A percentile compares a stretch with the other conserved stretches of the same genome.
Conservation (phyloP, 30 jellyfish, hydroid and myxozoan genomes). For the Aurelia sp. region DNA sequence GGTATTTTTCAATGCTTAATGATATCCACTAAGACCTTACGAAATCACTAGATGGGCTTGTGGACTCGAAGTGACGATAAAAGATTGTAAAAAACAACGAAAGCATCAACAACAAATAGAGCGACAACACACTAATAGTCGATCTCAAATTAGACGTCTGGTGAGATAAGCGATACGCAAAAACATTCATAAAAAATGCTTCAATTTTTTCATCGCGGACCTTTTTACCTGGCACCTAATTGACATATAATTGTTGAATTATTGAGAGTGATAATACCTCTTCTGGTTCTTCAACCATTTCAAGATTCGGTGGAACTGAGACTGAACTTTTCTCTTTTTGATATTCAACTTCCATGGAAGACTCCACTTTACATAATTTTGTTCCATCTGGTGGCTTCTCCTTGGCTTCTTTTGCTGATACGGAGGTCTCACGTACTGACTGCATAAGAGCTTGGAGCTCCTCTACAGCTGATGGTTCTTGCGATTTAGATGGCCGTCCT, state of each 20-base stretch:
- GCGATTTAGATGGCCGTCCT: slow-evolving; percentile 53
- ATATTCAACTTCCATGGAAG: slow-evolving; percentile 50
- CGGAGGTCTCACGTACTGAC: slow-evolving; percentile 50
- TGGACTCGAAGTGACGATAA: background rate
- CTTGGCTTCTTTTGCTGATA: slow-evolving; percentile 19
- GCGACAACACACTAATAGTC: too few relatives aligned
- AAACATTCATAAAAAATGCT: too few relatives aligned
- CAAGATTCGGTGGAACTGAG: slow-evolving; percentile 72
- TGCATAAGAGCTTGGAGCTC: slow-evolving; percentile 73
- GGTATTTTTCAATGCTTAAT: too few relatives aligned
- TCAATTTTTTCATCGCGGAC: too few relatives aligned
- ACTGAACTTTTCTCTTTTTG: slow-evolving; percentile 55
- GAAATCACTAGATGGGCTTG: background rate
- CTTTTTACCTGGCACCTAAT: too few relatives aligned
- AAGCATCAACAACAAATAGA: too few relatives aligned
- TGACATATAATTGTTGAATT: too few relatives aligned
- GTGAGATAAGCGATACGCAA: too few relatives aligned
- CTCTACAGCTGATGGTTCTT: slow-evolving; percentile 80
- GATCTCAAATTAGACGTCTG: too few relatives aligned
- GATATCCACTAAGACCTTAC: too few relatives aligned
- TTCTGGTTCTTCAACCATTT: slow-evolving; percentile 96
- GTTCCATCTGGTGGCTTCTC: slow-evolving; percentile 47
- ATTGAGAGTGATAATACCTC: slow-evolving; percentile 45
- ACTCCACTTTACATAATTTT: slow-evolving; percentile 33
- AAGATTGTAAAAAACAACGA: too few relatives aligned